Evolutionary conservation across 2,797 vertebrate species (phyloP).

Genomic region (Siniperca undulata): DNA sequence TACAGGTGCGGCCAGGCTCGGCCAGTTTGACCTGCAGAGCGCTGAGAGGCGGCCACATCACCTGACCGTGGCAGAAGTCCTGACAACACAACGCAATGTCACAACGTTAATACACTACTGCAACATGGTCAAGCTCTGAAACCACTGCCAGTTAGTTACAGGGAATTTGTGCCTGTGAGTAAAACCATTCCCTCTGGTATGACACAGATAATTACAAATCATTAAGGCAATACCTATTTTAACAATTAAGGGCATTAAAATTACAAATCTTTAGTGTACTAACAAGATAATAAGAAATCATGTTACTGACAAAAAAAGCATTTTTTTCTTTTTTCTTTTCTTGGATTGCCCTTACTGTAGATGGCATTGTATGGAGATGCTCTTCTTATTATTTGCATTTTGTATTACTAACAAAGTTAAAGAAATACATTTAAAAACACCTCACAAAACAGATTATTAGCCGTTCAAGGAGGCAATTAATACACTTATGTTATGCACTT

Average conservation of each 20-base stretch:
- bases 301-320: background rate
- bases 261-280: too few species aligned
- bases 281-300: background rate
- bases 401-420: too few species aligned
- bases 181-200: background rate
- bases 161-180: background rate
- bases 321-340: too few species aligned
- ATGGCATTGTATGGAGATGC: too few species aligned
- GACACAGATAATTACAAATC: background rate
- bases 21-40: constrained; percentile 94
- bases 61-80: constrained; percentile 99
- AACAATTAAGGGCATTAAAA: background rate
- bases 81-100: constrained; percentile 60
- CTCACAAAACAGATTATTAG: too few species aligned
- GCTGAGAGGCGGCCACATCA: constrained; percentile 97
- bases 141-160: too few species aligned
- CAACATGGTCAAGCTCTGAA: too few species aligned
- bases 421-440: too few species aligned
- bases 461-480: too few species aligned
- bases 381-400: too few species aligned
- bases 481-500: too few species aligned
- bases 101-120: background rate
- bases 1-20: constrained; percentile 92
- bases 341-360: too few species aligned
- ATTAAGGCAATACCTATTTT: background rate